Conservation (phyloP, 2,888 invertebrate genomes). For the Nymphalis polychloros region DNA sequence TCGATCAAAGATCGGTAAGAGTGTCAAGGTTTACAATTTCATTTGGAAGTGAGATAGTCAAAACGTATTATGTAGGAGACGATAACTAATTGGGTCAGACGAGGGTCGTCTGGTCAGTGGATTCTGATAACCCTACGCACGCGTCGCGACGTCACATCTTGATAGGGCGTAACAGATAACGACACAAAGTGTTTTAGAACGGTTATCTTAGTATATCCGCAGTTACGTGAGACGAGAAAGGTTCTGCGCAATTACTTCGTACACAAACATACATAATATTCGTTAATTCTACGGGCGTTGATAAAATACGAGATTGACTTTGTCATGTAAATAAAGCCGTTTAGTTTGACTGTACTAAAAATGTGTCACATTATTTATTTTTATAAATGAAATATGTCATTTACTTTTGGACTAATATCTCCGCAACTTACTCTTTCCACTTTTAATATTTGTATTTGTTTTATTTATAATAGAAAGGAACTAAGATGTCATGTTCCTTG, state of each 20-base stretch:
- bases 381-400: too few relatives aligned
- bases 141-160: conserved; percentile 55
- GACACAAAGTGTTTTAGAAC: conserved; percentile 32
- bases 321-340: too few relatives aligned
- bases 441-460: too few relatives aligned
- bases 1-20: conserved; percentile 26
- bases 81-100: conserved; percentile 75
- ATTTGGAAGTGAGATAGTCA: conserved; percentile 36
- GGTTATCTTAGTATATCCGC: conserved; percentile 26
- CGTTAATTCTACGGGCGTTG: neutral
- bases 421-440: too few relatives aligned
- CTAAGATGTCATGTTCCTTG: too few relatives aligned
- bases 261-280: neutral
- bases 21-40: conserved; percentile 50
- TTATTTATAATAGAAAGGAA: too few relatives aligned
- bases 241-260: conserved; percentile 26
- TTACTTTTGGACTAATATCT: too few relatives aligned
- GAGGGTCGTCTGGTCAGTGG: conserved; percentile 69
- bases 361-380: too few relatives aligned
- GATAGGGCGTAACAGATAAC: conserved; percentile 40
- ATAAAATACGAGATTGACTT: conserved; percentile 13
- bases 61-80: conserved; percentile 47
- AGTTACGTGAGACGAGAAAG: conserved; percentile 7
- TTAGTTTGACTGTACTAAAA: too few relatives aligned
- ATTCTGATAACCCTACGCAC: conserved; percentile 69